Percentiles rank a stretch among this genome's conserved stretches.
phyloP scores from a whole-genome alignment of 2,888 invertebrate species.

The Bellardia bayeri region DNA sequence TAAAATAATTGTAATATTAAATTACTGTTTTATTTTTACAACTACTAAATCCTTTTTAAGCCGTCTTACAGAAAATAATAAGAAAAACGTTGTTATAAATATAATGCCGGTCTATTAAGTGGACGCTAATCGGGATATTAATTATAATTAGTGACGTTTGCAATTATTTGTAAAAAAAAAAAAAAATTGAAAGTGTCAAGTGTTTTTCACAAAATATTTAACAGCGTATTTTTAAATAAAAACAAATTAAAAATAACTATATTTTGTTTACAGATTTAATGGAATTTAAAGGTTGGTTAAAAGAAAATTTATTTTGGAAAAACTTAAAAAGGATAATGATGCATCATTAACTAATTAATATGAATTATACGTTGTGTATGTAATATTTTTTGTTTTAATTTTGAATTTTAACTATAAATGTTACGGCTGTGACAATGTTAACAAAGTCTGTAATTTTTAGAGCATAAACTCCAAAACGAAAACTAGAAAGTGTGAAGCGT shows the following conservation, averaged over 20 bases:
- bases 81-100: not conserved
- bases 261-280: slow-evolving; percentile 54
- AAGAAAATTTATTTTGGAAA: not conserved
- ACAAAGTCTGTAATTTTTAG: too few species aligned
- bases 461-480: too few species aligned
- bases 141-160: slow-evolving; percentile 36
- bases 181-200: not conserved
- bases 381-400: too few species aligned
- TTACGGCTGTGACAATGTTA: too few species aligned
- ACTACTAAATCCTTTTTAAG: slow-evolving; percentile 62
- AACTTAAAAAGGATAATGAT: not conserved
- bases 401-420: too few species aligned
- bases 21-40: slow-evolving; percentile 1
- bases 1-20: slow-evolving; percentile 6
- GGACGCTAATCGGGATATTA: slow-evolving; percentile 49
- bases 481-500: too few species aligned
- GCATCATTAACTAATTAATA: too few species aligned
- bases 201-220: slow-evolving; percentile 20
- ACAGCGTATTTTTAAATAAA: not conserved
- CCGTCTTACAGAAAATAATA: slow-evolving; percentile 1
- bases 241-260: slow-evolving; percentile 1
- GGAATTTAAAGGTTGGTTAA: slow-evolving; percentile 74
- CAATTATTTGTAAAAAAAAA: not conserved
- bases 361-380: too few species aligned
- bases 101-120: slow-evolving; percentile 21